Base-by-base conservation (phyloP, 1,140 invertebrate genomes). In the Archivesica marissinica region DNA sequence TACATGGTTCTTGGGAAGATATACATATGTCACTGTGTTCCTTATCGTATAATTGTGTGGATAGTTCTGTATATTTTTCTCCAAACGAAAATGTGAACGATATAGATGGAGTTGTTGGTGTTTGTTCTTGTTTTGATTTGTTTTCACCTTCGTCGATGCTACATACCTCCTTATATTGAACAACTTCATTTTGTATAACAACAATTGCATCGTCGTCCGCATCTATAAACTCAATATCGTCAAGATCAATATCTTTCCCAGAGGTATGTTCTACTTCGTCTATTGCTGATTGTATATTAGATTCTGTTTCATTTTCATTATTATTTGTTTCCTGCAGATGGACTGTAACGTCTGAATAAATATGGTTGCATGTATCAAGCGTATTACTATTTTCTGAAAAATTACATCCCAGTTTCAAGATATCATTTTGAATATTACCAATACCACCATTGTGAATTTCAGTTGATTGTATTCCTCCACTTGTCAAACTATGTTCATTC, bases 191-290 rank as follows among this genome's bases (percentile, higher is more conserved):
- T 30, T 23, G 20, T 25, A 38, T 38, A 3, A 41, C 66, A 39
- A 41, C 23, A 44, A 23, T 47, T 41, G 66, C 0, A 25, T n/a
- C 25, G 2, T 56, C 50, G 44, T 79, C 77, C 33, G 77, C 77
- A 66, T 79, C 77, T 47, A 79, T 79, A 68, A 68, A 79, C 30
- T 79, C 39, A 52, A 79, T 68, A 35, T 79, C 77, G 30, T 79
- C 77, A 33, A 64, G 38, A 64, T 64, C 30, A 28, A 35, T 33
- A 64, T 64, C 59, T 4, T 25, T 64, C 30, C 25, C 38, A 2
- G 25, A 28, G 1, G 17, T 20, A 25, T 64, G 20, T 35, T 64
- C 25, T 35, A 35, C 9, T 35, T 17, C 20, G 2, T 35, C 59
- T 2, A 64, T 35, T 4, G 25, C 33, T 59, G 33, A 59, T 25